Conservation (phyloP, 2,113 vertebrate genomes). For the Channa argus region DNA sequence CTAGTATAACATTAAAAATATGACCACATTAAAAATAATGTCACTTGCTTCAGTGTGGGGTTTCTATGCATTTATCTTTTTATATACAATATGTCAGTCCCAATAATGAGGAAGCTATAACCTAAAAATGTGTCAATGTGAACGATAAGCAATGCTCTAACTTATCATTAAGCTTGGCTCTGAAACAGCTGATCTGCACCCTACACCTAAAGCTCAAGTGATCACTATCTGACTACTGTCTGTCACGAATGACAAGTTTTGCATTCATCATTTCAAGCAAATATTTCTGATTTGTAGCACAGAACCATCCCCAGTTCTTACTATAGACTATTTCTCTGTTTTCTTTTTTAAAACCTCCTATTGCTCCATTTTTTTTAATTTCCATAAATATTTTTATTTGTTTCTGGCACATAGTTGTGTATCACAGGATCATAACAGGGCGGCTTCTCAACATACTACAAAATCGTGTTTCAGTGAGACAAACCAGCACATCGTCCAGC, state of each 20-base stretch:
- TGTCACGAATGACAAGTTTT: conserved; percentile 54
- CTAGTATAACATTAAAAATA: too few relatives aligned
- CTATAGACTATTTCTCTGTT: too few relatives aligned
- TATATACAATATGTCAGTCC: too few relatives aligned
- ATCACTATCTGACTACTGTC: conserved; percentile 10
- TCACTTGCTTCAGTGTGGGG: background rate
- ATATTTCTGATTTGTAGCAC: too few relatives aligned
- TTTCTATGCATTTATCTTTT: background rate
- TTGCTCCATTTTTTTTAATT: too few relatives aligned
- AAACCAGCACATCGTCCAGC: conserved; percentile 34
- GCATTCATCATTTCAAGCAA: background rate
- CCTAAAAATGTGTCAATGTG: background rate
- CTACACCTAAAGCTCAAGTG: conserved; percentile 31
- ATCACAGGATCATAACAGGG: background rate
- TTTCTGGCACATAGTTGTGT: too few relatives aligned
- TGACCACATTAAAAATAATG: too few relatives aligned
- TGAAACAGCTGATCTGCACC: conserved; percentile 39
- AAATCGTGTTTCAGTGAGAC: conserved; percentile 16
- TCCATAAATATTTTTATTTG: too few relatives aligned
- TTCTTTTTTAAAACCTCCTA: too few relatives aligned
- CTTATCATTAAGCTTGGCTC: conserved; percentile 25
- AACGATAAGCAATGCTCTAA: conserved; percentile 15
- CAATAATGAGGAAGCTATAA: too few relatives aligned
- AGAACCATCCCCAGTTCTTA: too few relatives aligned
- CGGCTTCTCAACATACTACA: background rate